Evolutionary conservation across 2,113 vertebrate genomes (phyloP).

Genomic region (Chionomys nivalis): DNA sequence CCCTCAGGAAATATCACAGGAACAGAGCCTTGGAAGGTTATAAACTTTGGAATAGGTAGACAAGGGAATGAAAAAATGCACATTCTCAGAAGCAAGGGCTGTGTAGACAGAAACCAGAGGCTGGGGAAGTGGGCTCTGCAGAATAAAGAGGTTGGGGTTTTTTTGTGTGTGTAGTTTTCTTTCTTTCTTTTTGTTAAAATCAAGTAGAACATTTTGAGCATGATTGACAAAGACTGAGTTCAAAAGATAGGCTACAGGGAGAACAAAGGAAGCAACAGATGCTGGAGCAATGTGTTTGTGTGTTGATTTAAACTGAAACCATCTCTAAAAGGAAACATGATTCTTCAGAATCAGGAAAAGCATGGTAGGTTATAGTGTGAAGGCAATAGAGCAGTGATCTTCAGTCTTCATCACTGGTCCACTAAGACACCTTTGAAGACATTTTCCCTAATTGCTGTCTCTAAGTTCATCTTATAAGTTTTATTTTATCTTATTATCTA

Average conservation of each 20-base stretch:
- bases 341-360: background rate
- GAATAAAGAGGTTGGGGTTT: background rate
- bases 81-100: background rate
- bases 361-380: background rate
- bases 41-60: background rate
- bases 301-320: background rate
- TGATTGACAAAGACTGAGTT: background rate
- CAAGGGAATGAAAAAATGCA: background rate
- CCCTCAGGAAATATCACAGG: background rate
- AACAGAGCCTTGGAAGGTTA: background rate
- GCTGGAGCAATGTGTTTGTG: background rate
- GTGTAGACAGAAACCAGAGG: background rate
- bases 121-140: background rate
- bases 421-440: background rate
- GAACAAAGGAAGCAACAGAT: background rate
- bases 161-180: background rate
- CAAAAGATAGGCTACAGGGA: background rate
- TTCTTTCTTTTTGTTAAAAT: background rate
- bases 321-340: background rate
- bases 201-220: background rate
- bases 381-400: too few relatives aligned
- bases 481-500: background rate
- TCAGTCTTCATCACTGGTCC: background rate
- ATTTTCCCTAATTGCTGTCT: background rate
- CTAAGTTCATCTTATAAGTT: too few relatives aligned